Evolutionary conservation across 2,113 vertebrate species (phyloP), one percentile per base, ranked within the genome.

Genomic region (Miniopterus natalensis): DNA sequence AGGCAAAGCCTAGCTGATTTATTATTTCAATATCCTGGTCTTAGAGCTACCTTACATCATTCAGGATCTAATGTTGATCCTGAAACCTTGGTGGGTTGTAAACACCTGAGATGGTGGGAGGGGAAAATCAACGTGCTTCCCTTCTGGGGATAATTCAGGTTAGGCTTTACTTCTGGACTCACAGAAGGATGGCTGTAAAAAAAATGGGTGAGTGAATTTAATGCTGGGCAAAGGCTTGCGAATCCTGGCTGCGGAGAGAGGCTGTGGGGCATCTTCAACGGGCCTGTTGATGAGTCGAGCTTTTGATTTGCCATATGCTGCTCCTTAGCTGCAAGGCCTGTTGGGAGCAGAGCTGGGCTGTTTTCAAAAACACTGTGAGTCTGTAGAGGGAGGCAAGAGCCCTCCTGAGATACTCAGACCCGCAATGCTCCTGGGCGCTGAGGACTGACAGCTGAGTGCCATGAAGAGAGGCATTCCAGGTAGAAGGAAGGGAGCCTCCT

Each of bases 401-500:
- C 47, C 31, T 53, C 68, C 65, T 3, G 59, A 77, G 66, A 57
- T 10, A 15, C 5, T 88, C 45, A 8, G 21, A 15, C 3, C 27
- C 4, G 1, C 40, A 63, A 9, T 63, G 11, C 55, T 40, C 40
- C 8, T 61, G 71, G 21, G 47, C 36, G 23, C 13, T 83, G 74
- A 74, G 42, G n/a, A 61, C 66, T 29, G 53, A 88, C 49, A 49
- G 57, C 42, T 77, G 45, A 81, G 27, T 61, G 65, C 36, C 1
- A 8, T 2, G 53, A 84, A 75, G 42, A 89, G 73, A 66, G 25
- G 23, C 79, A 63, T 53, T 77, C 11, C 55, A 55, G 57, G 66
- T 40, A 95, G 97, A 98, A 97, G 61, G 15, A 29, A 40, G n/a
- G 42, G 25, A n/a, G 9, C 4, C 5, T 42, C n/a, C n/a, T 45